A percentile compares a stretch with the other conserved stretches of the same genome.
Evolutionary conservation across 2,888 invertebrate species (phyloP).

Genomic region (Rhamnusium bicolor): DNA sequence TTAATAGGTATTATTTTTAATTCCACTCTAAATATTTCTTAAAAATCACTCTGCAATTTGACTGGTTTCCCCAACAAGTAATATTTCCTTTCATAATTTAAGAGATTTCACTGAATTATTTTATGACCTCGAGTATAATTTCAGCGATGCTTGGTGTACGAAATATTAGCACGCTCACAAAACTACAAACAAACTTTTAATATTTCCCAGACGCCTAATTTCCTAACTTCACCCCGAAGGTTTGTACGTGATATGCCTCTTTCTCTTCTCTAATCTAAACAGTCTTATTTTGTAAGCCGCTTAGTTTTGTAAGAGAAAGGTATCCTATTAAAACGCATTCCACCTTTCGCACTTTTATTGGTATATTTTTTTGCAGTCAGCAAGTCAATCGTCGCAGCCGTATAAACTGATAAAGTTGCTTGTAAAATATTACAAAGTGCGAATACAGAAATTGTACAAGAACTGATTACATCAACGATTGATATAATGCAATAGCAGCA

Average conservation of each 20-base stretch:
- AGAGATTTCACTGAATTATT: conserved; percentile 25
- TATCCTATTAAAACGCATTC: conserved; percentile 31
- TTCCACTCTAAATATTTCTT: too few species aligned
- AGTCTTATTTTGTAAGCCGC: conserved; percentile 32
- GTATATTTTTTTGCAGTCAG: too few species aligned
- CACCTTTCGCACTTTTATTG: conserved; percentile 1
- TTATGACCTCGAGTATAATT: conserved; percentile 22
- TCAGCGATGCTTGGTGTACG: conserved; percentile 24
- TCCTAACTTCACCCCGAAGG: conserved; percentile 24
- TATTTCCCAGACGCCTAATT: conserved; percentile 40
- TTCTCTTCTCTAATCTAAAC: conserved; percentile 30
- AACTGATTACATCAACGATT: too few species aligned
- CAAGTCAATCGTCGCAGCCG: too few species aligned
- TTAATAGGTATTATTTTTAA: too few species aligned
- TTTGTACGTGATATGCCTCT: conserved; percentile 28
- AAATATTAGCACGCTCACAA: conserved; percentile 34
- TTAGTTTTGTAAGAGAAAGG: conserved; percentile 14
- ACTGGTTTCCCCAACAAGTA: too few species aligned
- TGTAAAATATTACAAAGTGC: too few species aligned
- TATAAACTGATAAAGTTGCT: too few species aligned
- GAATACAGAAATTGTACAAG: too few species aligned
- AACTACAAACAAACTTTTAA: conserved; percentile 43
- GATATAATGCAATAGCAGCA: too few species aligned
- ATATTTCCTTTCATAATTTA: too few species aligned
- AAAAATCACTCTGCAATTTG: too few species aligned